Evolutionary conservation across 2,797 vertebrate species (phyloP).

Genomic region (Phalanger gymnotis): DNA sequence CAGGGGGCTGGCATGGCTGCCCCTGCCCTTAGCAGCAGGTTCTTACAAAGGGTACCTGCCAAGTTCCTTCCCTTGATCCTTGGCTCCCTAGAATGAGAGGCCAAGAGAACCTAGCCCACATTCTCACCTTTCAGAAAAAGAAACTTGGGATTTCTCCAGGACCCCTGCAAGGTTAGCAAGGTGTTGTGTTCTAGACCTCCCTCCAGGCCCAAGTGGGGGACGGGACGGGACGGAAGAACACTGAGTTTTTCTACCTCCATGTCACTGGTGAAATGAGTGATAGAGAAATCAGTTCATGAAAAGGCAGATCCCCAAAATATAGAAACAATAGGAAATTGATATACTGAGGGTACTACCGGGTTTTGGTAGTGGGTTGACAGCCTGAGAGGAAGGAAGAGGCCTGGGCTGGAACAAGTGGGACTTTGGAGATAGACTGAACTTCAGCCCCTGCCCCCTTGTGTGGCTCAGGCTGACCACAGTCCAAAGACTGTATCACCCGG

Average conservation of each 20-base stretch:
- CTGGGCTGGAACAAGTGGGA: background rate
- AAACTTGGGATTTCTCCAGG: constrained; percentile 58
- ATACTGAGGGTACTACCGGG: background rate
- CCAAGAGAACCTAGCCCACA: constrained; percentile 52
- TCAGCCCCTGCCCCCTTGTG: constrained; percentile 21
- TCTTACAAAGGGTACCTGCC: constrained; percentile 69
- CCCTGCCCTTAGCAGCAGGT: constrained; percentile 66
- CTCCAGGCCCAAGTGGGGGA: constrained; percentile 18
- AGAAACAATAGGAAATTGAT: constrained; percentile 43
- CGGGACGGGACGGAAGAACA: constrained; percentile 35
- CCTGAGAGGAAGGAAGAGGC: background rate
- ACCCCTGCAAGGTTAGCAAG: constrained; percentile 22
- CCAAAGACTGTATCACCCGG: constrained; percentile 42
- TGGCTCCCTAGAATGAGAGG: constrained; percentile 5
- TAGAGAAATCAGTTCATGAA: constrained; percentile 47
- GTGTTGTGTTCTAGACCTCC: constrained; percentile 37
- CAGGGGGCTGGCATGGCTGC: constrained; percentile 60
- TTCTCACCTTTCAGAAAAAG: constrained; percentile 60
- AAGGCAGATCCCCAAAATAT: constrained; percentile 48
- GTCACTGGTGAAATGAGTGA: constrained; percentile 47
- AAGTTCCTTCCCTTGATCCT: constrained; percentile 43
- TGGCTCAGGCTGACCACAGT: constrained; percentile 18
- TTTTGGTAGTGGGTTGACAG: background rate
- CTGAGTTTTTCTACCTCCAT: constrained; percentile 47
- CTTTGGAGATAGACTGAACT: background rate